phyloP scores from a whole-genome alignment of 2,797 vertebrate species.

The Spinibarbus caldwelli region DNA sequence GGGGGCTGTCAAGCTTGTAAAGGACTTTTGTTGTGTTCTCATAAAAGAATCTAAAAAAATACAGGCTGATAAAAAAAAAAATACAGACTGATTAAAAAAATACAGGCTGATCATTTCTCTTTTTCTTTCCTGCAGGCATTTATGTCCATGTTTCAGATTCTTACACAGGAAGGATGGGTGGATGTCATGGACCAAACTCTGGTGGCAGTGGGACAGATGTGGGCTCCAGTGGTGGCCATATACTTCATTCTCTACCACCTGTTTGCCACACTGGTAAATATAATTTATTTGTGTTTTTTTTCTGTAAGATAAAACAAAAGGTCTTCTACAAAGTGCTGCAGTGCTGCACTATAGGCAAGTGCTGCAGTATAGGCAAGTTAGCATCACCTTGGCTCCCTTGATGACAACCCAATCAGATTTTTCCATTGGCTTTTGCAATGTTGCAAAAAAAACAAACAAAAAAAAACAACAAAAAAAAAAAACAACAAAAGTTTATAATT shows the following conservation, averaged over 20 bases:
- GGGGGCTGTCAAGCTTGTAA: not conserved
- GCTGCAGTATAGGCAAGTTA: not conserved
- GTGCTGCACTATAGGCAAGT: not conserved
- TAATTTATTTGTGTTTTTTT: not conserved
- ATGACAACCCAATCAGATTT: not conserved
- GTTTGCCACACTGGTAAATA: conserved; percentile 95
- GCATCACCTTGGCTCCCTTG: no score
- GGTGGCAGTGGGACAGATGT: conserved; percentile 94
- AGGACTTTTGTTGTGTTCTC: not conserved
- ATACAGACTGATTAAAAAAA: not conserved
- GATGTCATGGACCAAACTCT: conserved; percentile 99
- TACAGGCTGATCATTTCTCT: not conserved
- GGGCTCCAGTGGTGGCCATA: conserved; percentile 98
- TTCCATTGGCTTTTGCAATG: not conserved
- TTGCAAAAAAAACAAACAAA: not conserved
- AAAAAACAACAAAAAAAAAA: no score
- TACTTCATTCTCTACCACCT: conserved; percentile 99
- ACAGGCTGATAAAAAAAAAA: not conserved
- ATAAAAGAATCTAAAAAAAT: not conserved
- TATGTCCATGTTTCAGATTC: conserved; percentile 99
- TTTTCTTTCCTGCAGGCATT: conserved; percentile 84
- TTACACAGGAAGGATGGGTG: conserved; percentile 99
- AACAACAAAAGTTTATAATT: not conserved
- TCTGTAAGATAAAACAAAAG: not conserved
- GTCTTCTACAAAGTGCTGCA: not conserved